These are phyloP conservation scores for Mimachlamys varia DNA, from an alignment of 2,888 invertebrate species.

Conservation along the genomic window DNA sequence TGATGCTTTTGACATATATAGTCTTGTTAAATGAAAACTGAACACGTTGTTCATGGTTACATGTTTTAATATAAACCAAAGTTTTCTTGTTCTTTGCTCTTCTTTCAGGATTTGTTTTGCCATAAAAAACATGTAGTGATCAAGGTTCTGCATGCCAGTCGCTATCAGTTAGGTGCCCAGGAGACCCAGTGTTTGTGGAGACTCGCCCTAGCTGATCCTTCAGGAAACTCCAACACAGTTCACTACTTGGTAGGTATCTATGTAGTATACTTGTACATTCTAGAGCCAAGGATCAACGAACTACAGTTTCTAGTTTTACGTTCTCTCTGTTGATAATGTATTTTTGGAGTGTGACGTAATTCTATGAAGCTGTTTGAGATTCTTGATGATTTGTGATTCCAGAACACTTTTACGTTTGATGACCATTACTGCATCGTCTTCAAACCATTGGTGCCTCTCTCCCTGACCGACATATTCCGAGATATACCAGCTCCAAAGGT, in stretches of 20 bases:
- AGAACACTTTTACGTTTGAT: constrained; percentile 72
- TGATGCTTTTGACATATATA: no score
- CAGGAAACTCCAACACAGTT: constrained; percentile 68
- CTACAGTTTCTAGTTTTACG: no score
- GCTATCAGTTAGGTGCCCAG: constrained; percentile 65
- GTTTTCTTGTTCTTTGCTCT: neutral
- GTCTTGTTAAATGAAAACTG: no score
- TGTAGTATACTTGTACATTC: neutral
- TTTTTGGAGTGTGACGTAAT: no score
- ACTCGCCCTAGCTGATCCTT: constrained; percentile 70
- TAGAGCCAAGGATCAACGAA: no score
- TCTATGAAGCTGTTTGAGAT: no score
- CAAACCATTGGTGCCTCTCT: constrained; percentile 70
- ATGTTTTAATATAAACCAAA: no score
- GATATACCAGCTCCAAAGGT: constrained; percentile 47
- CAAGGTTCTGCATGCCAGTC: constrained; percentile 72
- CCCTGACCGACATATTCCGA: constrained; percentile 65
- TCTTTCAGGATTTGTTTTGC: constrained; percentile 67
- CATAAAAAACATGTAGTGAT: constrained; percentile 66
- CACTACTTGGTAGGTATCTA: constrained; percentile 67
- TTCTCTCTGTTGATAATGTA: no score
- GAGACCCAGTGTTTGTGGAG: constrained; percentile 71
- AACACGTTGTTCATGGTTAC: no score
- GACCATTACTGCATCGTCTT: constrained; percentile 77
- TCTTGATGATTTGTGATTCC: constrained; percentile 49